phyloP scores from a whole-genome alignment of 2,797 vertebrate species.

The Kryptolebias ocellatus region DNA sequence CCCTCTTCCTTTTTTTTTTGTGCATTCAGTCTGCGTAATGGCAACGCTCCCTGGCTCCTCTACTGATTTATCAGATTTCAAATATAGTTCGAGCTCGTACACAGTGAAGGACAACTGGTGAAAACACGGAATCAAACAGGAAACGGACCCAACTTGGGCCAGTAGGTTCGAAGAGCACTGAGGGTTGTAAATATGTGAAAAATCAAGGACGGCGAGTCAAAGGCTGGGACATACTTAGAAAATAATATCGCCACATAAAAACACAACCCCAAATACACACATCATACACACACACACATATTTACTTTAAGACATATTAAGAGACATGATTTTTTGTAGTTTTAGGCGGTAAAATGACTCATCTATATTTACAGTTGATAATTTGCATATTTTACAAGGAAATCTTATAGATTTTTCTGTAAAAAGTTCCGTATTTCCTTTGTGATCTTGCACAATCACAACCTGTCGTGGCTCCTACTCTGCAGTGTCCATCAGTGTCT shows the following conservation, averaged over 20 bases:
- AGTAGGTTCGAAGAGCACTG: slow-evolving; percentile 38
- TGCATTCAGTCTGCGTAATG: slow-evolving; percentile 41
- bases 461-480: slow-evolving; percentile 30
- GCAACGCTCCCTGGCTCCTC: slow-evolving; percentile 43
- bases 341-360: slow-evolving; percentile 46
- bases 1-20: slow-evolving; percentile 33
- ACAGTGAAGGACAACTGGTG: slow-evolving; percentile 26
- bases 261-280: slow-evolving; percentile 43
- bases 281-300: slow-evolving; percentile 40
- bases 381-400: slow-evolving; percentile 77
- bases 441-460: slow-evolving; percentile 32
- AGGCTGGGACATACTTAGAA: slow-evolving; percentile 21
- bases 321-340: slow-evolving; percentile 42
- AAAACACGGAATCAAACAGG: slow-evolving; percentile 35
- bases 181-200: neutral
- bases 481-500: slow-evolving; percentile 16
- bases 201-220: slow-evolving; percentile 18
- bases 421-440: slow-evolving; percentile 26
- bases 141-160: slow-evolving; percentile 28
- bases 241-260: slow-evolving; percentile 29
- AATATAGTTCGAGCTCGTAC: slow-evolving; percentile 31
- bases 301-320: slow-evolving; percentile 51
- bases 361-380: slow-evolving; percentile 56
- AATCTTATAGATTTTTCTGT: slow-evolving; percentile 29
- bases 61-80: slow-evolving; percentile 19